Conservation (phyloP, 1,140 invertebrate genomes). For the Scaptomyza hsui region DNA sequence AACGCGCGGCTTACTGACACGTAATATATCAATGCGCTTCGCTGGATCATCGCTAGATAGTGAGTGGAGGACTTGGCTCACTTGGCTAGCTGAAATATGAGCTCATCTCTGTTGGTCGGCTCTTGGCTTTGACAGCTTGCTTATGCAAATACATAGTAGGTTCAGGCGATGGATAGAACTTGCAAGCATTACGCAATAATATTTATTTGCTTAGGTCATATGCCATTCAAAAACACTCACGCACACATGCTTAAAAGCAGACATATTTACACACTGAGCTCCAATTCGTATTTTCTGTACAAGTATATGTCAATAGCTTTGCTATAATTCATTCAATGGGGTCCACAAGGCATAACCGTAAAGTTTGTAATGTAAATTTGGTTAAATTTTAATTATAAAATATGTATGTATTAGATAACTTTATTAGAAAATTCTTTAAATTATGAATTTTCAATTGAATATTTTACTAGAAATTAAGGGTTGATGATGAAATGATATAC, state of each 20-base stretch:
- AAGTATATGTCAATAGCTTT: constrained; percentile 7
- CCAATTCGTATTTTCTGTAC: not conserved
- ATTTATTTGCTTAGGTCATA: constrained; percentile 66
- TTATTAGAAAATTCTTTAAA: not conserved
- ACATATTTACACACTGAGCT: not conserved
- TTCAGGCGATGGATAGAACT: constrained; percentile 38
- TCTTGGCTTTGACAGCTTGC: constrained; percentile 5
- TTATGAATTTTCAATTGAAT: too few species aligned
- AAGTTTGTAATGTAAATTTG: not conserved
- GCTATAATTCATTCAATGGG: not conserved
- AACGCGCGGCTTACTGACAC: constrained; percentile 56
- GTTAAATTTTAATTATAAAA: not conserved
- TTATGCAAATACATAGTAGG: constrained; percentile 38
- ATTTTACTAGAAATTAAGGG: too few species aligned
- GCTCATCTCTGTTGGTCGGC: constrained; percentile 14
- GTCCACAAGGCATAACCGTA: not conserved
- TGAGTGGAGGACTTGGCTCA: constrained; percentile 12
- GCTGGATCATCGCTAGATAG: constrained; percentile 10
- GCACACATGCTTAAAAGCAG: constrained; percentile 2
- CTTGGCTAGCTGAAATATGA: constrained; percentile 66
- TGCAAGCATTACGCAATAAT: constrained; percentile 62
- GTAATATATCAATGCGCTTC: constrained; percentile 77
- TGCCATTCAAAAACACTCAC: constrained; percentile 6
- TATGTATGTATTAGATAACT: not conserved
- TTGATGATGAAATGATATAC: too few species aligned